Percentiles rank a stretch among this genome's conserved stretches.
phyloP scores from a whole-genome alignment of 1,140 invertebrate genomes.

The Scaptodrosophila lebanonensis region DNA sequence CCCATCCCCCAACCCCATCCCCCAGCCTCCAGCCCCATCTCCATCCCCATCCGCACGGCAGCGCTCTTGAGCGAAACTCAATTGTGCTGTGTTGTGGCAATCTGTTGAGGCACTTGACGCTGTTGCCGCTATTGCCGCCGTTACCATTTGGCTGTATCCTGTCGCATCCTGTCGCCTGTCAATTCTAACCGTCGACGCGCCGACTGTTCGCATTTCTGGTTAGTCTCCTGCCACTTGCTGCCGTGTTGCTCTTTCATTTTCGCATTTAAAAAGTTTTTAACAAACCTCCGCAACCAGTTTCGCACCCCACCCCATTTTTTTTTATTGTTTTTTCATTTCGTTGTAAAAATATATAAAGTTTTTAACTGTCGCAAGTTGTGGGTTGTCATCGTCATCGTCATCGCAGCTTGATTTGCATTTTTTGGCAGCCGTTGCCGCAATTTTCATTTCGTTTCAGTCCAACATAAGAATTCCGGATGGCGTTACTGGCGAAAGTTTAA shows the following conservation, averaged over 20 bases:
- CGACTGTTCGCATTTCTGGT: neutral
- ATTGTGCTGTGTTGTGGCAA: slow-evolving; percentile 65
- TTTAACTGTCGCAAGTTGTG: slow-evolving; percentile 41
- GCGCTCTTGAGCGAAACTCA: slow-evolving; percentile 52
- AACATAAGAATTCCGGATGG: slow-evolving; percentile 5
- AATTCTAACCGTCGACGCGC: slow-evolving; percentile 42
- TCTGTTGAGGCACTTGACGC: slow-evolving; percentile 64
- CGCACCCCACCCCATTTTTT: too few relatives aligned
- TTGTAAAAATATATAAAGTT: slow-evolving; percentile 73
- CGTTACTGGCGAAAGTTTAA: slow-evolving; percentile 56
- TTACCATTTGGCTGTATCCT: slow-evolving; percentile 51
- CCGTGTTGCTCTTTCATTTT: slow-evolving; percentile 75
- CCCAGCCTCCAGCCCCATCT: neutral
- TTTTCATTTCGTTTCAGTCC: slow-evolving; percentile 9
- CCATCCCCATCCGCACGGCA: neutral
- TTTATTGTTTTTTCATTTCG: slow-evolving; percentile 76
- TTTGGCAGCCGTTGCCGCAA: slow-evolving; percentile 44
- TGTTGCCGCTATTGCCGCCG: slow-evolving; percentile 6
- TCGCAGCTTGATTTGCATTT: slow-evolving; percentile 66
- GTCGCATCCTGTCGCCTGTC: too few relatives aligned
- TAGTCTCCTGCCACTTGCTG: neutral
- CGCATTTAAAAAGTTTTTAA: slow-evolving; percentile 66
- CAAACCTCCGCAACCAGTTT: too few relatives aligned
- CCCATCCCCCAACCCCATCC: neutral
- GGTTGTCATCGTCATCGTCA: too few relatives aligned